Conservation (phyloP, 1,140 invertebrate genomes). For the Ditylenchus dipsaci region DNA sequence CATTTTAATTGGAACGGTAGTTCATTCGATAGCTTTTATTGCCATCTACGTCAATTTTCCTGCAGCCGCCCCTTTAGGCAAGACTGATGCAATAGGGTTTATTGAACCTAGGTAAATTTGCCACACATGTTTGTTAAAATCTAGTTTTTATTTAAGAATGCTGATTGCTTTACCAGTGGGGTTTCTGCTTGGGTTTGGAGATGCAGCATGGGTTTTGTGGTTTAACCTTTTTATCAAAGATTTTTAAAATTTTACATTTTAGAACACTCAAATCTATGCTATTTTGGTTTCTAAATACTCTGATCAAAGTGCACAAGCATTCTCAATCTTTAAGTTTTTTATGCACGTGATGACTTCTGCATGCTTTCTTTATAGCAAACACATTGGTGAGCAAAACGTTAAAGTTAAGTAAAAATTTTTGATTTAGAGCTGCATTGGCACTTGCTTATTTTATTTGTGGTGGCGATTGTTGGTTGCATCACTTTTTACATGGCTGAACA, state of each 20-base stretch:
- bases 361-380: constrained; percentile 79
- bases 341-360: constrained; percentile 72
- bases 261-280: constrained; percentile 73
- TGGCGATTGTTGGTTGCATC: too few relatives aligned
- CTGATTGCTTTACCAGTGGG: constrained; percentile 78
- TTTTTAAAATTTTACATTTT: constrained; percentile 24
- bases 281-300: constrained; percentile 79
- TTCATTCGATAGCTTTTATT: constrained; percentile 75
- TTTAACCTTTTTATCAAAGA: constrained; percentile 78
- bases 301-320: constrained; percentile 77
- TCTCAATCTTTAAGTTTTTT: constrained; percentile 86
- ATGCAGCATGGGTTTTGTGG: constrained; percentile 68
- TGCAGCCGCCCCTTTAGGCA: constrained; percentile 68
- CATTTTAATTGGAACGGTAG: constrained; percentile 74
- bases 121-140: neutral
- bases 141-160: constrained; percentile 59
- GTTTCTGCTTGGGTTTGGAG: constrained; percentile 80
- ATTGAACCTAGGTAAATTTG: constrained; percentile 63
- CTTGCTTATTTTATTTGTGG: constrained; percentile 70
- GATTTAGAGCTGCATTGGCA: constrained; percentile 73
- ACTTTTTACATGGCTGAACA: too few relatives aligned
- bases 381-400: neutral
- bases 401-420: neutral
- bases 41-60: constrained; percentile 82
- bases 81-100: constrained; percentile 62